Evolutionary conservation across 2,113 vertebrate genomes (phyloP).

Genomic region (Noctilio leporinus): DNA sequence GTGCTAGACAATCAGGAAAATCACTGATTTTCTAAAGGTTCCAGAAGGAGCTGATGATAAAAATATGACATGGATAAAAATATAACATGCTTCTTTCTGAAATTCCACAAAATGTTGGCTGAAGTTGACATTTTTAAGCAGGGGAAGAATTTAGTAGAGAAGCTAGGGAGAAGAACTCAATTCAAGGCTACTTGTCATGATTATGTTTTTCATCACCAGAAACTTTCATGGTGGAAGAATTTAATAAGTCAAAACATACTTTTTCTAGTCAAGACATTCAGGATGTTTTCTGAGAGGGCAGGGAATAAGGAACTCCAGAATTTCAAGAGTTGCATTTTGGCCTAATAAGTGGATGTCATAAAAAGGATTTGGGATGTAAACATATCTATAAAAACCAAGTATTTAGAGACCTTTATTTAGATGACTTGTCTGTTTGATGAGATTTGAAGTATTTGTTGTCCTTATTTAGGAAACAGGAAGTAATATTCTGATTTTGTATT

Average conservation of each 20-base stretch:
- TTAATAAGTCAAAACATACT: neutral
- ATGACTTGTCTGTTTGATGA: neutral
- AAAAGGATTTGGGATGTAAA: neutral
- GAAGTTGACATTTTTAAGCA: constrained; percentile 12
- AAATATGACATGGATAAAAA: constrained; percentile 5
- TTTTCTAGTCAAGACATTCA: neutral
- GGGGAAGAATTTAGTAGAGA: neutral
- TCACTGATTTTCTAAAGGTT: neutral
- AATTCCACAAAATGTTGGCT: neutral
- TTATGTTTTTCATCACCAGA: constrained; percentile 10
- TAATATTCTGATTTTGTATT: neutral
- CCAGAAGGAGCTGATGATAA: neutral
- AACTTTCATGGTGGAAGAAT: neutral
- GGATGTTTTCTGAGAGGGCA: neutral
- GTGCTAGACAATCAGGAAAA: constrained; percentile 26
- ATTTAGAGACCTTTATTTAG: neutral
- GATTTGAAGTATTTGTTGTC: neutral
- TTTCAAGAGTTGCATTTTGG: neutral
- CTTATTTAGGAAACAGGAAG: neutral
- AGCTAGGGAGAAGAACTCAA: neutral
- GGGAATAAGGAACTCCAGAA: neutral
- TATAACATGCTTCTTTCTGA: neutral
- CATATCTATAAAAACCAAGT: neutral
- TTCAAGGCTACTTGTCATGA: neutral
- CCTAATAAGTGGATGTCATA: neutral